Evolutionary conservation across 2,797 vertebrate genomes (phyloP).

Genomic region (Myripristis murdjan): DNA sequence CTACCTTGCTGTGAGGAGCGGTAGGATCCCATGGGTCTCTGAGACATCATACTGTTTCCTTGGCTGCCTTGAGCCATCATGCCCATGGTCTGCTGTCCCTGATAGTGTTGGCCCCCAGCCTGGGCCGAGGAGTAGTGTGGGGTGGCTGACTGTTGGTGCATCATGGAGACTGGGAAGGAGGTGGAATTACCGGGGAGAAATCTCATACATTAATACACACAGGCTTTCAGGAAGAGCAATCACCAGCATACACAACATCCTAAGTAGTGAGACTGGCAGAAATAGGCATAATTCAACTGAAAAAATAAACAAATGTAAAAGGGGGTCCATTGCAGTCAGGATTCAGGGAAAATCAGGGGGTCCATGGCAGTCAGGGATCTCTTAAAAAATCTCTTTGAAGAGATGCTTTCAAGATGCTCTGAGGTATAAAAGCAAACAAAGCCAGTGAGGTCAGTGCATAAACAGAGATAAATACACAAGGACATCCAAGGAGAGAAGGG

Average conservation of each 20-base stretch:
- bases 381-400: constrained; percentile 37
- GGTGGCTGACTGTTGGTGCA: constrained; percentile 94
- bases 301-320: constrained; percentile 32
- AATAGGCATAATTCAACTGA: constrained; percentile 38
- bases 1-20: constrained; percentile 95
- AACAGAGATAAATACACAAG: constrained; percentile 53
- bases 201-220: constrained; percentile 61
- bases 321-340: constrained; percentile 34
- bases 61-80: constrained; percentile 95
- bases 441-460: constrained; percentile 42
- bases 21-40: constrained; percentile 94
- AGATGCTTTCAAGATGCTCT: constrained; percentile 50
- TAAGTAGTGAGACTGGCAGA: constrained; percentile 18
- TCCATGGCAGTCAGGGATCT: constrained; percentile 35
- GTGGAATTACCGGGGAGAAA: constrained; percentile 51
- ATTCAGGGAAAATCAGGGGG: constrained; percentile 26
- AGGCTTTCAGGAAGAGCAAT: constrained; percentile 26
- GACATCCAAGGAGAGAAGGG: constrained; percentile 57
- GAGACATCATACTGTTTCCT: constrained; percentile 93
- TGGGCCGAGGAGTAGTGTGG: constrained; percentile 93
- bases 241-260: constrained; percentile 12
- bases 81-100: constrained; percentile 92
- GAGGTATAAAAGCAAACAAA: constrained; percentile 53
- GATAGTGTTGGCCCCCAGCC: constrained; percentile 92
- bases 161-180: constrained; percentile 90